Conservation (phyloP, 1,140 invertebrate genomes). For the Leucophenga varia region DNA sequence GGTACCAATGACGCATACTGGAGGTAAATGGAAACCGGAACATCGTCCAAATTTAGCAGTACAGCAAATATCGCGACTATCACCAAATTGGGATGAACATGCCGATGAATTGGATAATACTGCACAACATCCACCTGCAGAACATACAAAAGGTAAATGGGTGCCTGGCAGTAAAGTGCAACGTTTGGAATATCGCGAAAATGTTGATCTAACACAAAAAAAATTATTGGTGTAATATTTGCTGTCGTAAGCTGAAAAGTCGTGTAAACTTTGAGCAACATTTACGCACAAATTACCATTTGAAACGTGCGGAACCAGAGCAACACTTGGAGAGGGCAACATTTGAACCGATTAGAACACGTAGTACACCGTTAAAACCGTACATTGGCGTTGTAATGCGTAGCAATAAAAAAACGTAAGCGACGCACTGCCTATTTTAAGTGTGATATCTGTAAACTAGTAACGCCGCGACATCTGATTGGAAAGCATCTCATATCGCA, state of each 20-base stretch:
- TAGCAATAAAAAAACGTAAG: slow-evolving; percentile 56
- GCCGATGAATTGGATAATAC: slow-evolving; percentile 30
- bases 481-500: slow-evolving; percentile 83
- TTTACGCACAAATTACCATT: slow-evolving; percentile 70
- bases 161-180: slow-evolving; percentile 64
- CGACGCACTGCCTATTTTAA: slow-evolving; percentile 62
- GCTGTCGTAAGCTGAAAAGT: slow-evolving; percentile 72
- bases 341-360: slow-evolving; percentile 11
- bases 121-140: slow-evolving; percentile 62
- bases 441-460: slow-evolving; percentile 71
- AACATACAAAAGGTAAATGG: slow-evolving; percentile 77
- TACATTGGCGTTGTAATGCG: not conserved
- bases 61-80: slow-evolving; percentile 34
- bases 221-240: slow-evolving; percentile 77
- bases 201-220: slow-evolving; percentile 60
- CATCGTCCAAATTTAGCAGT: slow-evolving; percentile 35
- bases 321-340: slow-evolving; percentile 63
- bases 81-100: slow-evolving; percentile 40
- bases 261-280: slow-evolving; percentile 74
- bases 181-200: slow-evolving; percentile 52
- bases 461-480: slow-evolving; percentile 68
- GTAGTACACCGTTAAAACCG: no score
- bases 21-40: slow-evolving; percentile 71
- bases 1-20: slow-evolving; percentile 66
- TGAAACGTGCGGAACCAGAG: slow-evolving; percentile 69